A percentile compares a stretch with the other conserved stretches of the same genome.
Evolutionary conservation across 2,113 vertebrate genomes (phyloP).

Genomic region (Pao palembangensis): DNA sequence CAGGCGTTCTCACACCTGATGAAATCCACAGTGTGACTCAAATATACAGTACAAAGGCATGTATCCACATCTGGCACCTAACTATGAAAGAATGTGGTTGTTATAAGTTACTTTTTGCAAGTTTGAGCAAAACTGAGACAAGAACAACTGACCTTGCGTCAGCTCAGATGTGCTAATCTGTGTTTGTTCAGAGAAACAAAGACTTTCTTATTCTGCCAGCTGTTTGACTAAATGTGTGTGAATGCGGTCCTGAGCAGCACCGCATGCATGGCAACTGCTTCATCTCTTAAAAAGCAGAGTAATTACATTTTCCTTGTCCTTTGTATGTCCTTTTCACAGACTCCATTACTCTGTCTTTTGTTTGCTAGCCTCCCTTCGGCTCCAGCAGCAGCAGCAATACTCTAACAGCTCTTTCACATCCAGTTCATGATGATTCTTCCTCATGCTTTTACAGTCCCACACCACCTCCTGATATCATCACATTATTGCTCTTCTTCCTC

Average conservation of each 20-base stretch:
- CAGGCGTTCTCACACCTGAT: neutral
- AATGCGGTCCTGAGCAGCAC: neutral
- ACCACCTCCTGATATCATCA: constrained; percentile 3
- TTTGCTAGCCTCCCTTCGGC: constrained; percentile 16
- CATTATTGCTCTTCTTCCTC: constrained; percentile 23
- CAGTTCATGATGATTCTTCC: constrained; percentile 11
- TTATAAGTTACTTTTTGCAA: neutral
- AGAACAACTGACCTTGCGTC: constrained; percentile 13
- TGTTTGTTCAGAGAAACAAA: constrained; percentile 8
- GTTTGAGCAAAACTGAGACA: neutral
- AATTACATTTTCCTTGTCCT: constrained; percentile 32
- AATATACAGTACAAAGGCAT: neutral
- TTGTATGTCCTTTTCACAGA: constrained; percentile 17
- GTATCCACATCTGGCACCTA: neutral
- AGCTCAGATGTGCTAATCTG: constrained; percentile 32
- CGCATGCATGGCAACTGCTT: neutral
- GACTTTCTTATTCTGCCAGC: neutral
- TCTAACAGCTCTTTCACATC: constrained; percentile 25
- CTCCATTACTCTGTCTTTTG: constrained; percentile 43
- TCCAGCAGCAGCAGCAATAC: constrained; percentile 48
- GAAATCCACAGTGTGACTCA: neutral
- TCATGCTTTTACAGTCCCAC: constrained; percentile 9
- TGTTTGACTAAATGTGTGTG: constrained; percentile 8
- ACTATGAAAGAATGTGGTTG: neutral
- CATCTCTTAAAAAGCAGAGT: constrained; percentile 39